Conservation (phyloP, 1,140 invertebrate species). For the Drosophila athabasca region DNA sequence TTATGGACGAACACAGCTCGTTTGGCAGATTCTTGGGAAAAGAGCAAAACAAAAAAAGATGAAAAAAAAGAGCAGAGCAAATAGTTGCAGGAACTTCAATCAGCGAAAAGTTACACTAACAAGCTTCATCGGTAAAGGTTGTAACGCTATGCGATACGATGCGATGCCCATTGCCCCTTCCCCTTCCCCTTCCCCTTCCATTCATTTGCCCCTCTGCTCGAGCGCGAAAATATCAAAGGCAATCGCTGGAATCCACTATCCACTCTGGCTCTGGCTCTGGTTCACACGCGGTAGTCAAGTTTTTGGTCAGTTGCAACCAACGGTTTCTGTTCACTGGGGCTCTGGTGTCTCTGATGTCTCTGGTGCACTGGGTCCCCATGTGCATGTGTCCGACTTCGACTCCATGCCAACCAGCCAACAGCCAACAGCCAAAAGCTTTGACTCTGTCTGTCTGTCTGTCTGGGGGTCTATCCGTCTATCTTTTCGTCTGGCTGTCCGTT, state of each 20-base stretch:
- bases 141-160: neutral
- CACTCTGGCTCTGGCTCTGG: constrained; percentile 49
- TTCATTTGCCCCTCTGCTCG: neutral
- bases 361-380: constrained; percentile 34
- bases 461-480: constrained; percentile 25
- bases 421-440: constrained; percentile 6
- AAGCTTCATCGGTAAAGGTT: constrained; percentile 58
- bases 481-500: constrained; percentile 32
- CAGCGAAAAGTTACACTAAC: constrained; percentile 69
- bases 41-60: neutral
- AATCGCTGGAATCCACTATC: constrained; percentile 35
- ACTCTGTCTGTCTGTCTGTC: constrained; percentile 12
- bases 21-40: constrained; percentile 33
- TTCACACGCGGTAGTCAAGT: constrained; percentile 69
- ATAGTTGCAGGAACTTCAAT: constrained; percentile 69
- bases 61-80: constrained; percentile 3
- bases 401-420: constrained; percentile 6
- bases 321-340: constrained; percentile 7
- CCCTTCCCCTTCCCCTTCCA: neutral
- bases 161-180: constrained; percentile 4
- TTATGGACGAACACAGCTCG: constrained; percentile 53
- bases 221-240: constrained; percentile 76
- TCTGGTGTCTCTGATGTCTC: constrained; percentile 32
- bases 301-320: constrained; percentile 54
- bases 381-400: constrained; percentile 11